Evolutionary conservation across 2,113 vertebrate genomes (phyloP).

Genomic region (Apodemus sylvaticus): DNA sequence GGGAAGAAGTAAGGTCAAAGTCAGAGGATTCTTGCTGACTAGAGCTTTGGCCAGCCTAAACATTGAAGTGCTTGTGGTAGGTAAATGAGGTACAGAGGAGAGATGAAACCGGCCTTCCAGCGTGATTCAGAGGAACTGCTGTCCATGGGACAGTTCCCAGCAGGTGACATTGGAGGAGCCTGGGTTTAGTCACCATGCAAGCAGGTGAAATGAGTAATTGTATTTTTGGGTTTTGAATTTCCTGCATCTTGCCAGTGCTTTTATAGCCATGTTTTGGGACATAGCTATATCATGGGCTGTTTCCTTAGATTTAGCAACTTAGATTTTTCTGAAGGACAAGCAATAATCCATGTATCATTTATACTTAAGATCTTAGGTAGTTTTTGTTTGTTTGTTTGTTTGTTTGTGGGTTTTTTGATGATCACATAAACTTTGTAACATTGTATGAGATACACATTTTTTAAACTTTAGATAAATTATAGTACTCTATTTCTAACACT

Average conservation of each 20-base stretch:
- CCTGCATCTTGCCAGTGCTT: not conserved
- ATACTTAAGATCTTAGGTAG: not conserved
- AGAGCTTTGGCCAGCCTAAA: slow-evolving; percentile 40
- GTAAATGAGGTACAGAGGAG: slow-evolving; percentile 25
- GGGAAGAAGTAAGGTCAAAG: slow-evolving; percentile 44
- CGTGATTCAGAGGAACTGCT: slow-evolving; percentile 56
- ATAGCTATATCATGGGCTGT: not conserved
- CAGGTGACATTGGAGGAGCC: not conserved
- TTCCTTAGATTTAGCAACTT: slow-evolving; percentile 1
- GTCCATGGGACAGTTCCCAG: slow-evolving; percentile 32
- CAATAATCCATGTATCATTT: not conserved
- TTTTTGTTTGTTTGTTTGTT: not conserved
- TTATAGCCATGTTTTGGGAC: not conserved
- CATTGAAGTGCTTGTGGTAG: slow-evolving; percentile 43
- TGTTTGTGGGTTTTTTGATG: not conserved
- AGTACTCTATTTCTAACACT: slow-evolving; percentile 58
- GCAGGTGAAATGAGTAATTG: slow-evolving; percentile 33
- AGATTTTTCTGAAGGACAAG: not conserved
- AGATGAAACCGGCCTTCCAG: not conserved
- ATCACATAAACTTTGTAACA: not conserved
- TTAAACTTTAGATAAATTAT: slow-evolving; percentile 5
- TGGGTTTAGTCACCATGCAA: not conserved
- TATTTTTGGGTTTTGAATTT: slow-evolving; percentile 48
- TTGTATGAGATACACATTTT: slow-evolving; percentile 30
- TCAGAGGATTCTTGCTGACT: slow-evolving; percentile 51